Evolutionary conservation across 2,113 vertebrate genomes (phyloP), one percentile per base, ranked within the genome.

Genomic region (Callaeas wilsoni): DNA sequence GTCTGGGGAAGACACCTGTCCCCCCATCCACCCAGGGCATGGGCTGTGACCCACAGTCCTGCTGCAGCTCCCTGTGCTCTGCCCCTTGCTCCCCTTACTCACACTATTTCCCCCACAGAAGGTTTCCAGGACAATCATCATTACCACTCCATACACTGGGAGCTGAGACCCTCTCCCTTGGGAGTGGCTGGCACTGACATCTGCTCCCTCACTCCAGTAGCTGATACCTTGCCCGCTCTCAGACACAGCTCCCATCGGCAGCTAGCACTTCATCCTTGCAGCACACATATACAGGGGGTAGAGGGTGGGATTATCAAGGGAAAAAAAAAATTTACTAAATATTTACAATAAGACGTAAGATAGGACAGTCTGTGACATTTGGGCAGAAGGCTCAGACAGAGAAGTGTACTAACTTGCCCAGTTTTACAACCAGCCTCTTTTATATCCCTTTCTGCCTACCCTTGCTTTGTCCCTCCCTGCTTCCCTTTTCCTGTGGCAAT

Each of bases 11-110:
- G 59, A 60, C 23, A n/a, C 21, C 12, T 3, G 1, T 6, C 1
- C 17, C 8, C 2, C 2, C 3, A 20, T 16, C 39, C 42, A 22
- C 18, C 4, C 35, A 47, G 62, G 7, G 10, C 21, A 6, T 0
- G 3, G 30, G 25, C 30, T 15, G 32, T 4, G 3, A 75, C 19
- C 13, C 56, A 42, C 5, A 5, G 59, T 9, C 39, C 47, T 37
- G 17, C 26, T 67, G 39, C 52, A 84, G 53, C 49, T 2, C 1
- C 47, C 7, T 1, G 13, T 1, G 1, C 47, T 59, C 39, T 49
- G 13, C 12, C 29, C 29, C 53, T 73, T 68, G 27, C 35, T 35
- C 10, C 21, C 21, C 32, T 53, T 39, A 19, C 16, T 29, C 42
- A 14, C 7, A 29, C 16, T 12, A 44, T 12, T 19, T 64, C 6